Evolutionary conservation across 2,888 invertebrate species (phyloP).

Genomic region (Trichopria drosophilae): DNA sequence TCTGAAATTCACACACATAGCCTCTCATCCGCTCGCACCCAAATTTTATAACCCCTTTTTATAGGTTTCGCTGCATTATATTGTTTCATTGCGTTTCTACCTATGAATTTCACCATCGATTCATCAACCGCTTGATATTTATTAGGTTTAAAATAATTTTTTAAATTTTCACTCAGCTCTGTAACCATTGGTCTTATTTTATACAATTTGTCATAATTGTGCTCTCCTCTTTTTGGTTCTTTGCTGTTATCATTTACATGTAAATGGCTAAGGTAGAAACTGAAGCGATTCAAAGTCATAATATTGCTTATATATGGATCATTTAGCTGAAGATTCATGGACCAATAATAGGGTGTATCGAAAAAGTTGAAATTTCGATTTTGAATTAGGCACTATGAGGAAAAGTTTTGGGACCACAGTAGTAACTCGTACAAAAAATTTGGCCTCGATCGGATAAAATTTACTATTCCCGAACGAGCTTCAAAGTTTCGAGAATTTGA

Average conservation of each 20-base stretch:
- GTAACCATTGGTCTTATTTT: conserved; percentile 19
- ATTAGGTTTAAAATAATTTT: conserved; percentile 7
- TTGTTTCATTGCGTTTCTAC: conserved; percentile 9
- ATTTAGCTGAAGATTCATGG: conserved; percentile 24
- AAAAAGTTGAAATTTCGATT: too few relatives aligned
- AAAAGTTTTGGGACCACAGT: too few relatives aligned
- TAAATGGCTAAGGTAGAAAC: conserved; percentile 11
- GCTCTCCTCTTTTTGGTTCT: conserved; percentile 9
- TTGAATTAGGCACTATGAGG: too few relatives aligned
- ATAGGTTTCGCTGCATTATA: conserved; percentile 12
- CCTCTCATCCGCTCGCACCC: conserved; percentile 13
- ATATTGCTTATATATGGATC: conserved; percentile 25
- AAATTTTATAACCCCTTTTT: conserved; percentile 11
- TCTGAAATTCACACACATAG: conserved; percentile 9
- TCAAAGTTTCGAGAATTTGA: too few relatives aligned
- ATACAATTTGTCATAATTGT: conserved; percentile 10
- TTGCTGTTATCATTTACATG: conserved; percentile 15
- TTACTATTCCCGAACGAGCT: too few relatives aligned
- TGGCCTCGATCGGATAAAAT: too few relatives aligned
- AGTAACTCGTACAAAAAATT: too few relatives aligned
- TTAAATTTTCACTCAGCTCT: conserved; percentile 5
- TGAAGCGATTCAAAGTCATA: conserved; percentile 15
- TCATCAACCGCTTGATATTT: conserved; percentile 12
- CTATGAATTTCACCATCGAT: conserved; percentile 13
- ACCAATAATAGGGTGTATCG: too few relatives aligned